A percentile compares a stretch with the other conserved stretches of the same genome.
Evolutionary conservation across 2,888 invertebrate genomes (phyloP).

Genomic region (Ormia ochracea): DNA sequence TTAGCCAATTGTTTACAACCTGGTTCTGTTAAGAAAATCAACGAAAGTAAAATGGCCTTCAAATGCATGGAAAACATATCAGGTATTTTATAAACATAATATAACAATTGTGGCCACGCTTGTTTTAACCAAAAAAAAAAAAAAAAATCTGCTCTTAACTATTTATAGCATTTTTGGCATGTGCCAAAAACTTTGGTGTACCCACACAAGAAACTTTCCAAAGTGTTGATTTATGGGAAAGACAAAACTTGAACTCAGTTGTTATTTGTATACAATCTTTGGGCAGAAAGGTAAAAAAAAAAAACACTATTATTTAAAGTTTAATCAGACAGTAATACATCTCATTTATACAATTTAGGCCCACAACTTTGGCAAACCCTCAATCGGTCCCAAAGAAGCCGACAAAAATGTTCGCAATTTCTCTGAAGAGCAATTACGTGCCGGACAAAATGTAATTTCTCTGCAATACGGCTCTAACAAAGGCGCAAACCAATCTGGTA

Average conservation of each 20-base stretch:
- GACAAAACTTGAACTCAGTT: conserved; percentile 96
- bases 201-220: conserved; percentile 97
- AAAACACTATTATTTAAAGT: background rate
- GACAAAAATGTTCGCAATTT: conserved; percentile 96
- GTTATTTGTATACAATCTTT: conserved; percentile 96
- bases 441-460: conserved; percentile 94
- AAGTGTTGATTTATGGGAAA: conserved; percentile 97
- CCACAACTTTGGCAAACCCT: conserved; percentile 88
- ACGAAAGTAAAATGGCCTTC: conserved; percentile 93
- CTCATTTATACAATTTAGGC: too few species aligned
- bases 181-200: conserved; percentile 90
- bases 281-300: conserved; percentile 88
- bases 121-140: too few species aligned
- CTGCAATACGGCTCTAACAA: conserved; percentile 98
- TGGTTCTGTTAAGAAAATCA: conserved; percentile 93
- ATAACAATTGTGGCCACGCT: background rate
- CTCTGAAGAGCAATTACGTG: conserved; percentile 94
- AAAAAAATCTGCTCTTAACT: background rate
- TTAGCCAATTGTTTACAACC: conserved; percentile 91
- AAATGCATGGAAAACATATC: conserved; percentile 99
- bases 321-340: too few species aligned
- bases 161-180: conserved; percentile 85
- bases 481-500: conserved; percentile 96
- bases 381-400: conserved; percentile 96
- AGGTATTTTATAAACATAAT: conserved; percentile 57